Evolutionary conservation across 2,888 invertebrate species (phyloP).

Genomic region (Danaus chrysippus): DNA sequence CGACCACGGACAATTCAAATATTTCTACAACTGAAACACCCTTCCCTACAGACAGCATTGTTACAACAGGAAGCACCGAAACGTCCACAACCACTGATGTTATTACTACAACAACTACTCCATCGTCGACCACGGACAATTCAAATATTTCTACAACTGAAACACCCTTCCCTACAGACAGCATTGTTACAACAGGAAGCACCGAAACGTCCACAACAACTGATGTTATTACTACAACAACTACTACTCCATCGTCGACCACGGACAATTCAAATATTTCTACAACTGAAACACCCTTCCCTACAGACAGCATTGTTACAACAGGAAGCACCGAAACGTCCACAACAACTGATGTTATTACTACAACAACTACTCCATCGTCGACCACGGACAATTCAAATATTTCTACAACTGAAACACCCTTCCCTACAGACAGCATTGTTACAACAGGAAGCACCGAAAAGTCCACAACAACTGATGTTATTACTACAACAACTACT

Average conservation of each 20-base stretch:
- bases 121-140: not conserved
- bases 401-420: constrained; percentile 3
- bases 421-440: not conserved
- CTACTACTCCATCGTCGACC: not conserved
- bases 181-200: too few relatives aligned
- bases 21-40: not conserved
- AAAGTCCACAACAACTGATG: not conserved
- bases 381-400: not conserved
- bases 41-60: constrained; percentile 1
- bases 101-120: not conserved
- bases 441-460: not conserved
- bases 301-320: too few relatives aligned
- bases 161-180: too few relatives aligned
- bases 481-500: not conserved
- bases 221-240: not conserved
- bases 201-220: too few relatives aligned
- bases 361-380: not conserved
- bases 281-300: too few relatives aligned
- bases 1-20: not conserved
- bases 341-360: not conserved
- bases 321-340: too few relatives aligned
- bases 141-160: too few relatives aligned
- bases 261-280: too few relatives aligned
- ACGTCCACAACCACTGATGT: too few relatives aligned
- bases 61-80: not conserved